These are phyloP conservation scores for Periplaneta americana DNA, from an alignment of 1,140 invertebrate species.

Conservation along the genomic window DNA sequence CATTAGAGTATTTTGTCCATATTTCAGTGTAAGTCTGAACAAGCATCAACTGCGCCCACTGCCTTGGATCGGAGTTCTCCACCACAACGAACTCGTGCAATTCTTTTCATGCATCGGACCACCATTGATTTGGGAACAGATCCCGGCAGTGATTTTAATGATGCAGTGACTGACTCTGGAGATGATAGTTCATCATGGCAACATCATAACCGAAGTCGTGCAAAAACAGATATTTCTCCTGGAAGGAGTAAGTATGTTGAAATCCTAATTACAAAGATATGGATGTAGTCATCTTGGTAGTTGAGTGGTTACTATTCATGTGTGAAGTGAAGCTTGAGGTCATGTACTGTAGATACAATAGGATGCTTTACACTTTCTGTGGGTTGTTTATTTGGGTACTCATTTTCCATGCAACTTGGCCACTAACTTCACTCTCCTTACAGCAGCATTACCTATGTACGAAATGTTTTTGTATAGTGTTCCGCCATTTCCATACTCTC, in stretches of 20 bases:
- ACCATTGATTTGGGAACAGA: slow-evolving; percentile 46
- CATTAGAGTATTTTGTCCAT: background rate
- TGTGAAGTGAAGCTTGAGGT: too few relatives aligned
- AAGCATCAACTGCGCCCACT: background rate
- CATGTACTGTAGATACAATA: too few relatives aligned
- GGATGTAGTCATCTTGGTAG: too few relatives aligned
- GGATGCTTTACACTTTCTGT: too few relatives aligned
- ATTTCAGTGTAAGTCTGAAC: background rate
- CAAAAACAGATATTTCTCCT: background rate
- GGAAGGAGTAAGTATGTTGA: background rate
- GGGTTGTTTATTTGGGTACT: too few relatives aligned
- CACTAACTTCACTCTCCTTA: too few relatives aligned
- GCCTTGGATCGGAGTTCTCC: background rate
- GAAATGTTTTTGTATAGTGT: too few relatives aligned
- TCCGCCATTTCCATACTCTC: too few relatives aligned
- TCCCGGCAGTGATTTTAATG: slow-evolving; percentile 45
- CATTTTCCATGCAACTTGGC: too few relatives aligned
- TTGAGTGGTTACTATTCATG: too few relatives aligned
- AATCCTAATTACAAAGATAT: too few relatives aligned
- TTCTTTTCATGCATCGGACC: slow-evolving; percentile 28
- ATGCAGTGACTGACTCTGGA: slow-evolving; percentile 39
- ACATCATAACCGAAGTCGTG: background rate
- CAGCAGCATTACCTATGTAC: too few relatives aligned
- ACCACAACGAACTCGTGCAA: background rate
- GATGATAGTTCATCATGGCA: slow-evolving; percentile 33